A percentile compares a stretch with the other conserved stretches of the same genome.
These are phyloP conservation scores for Pimpla rufipes DNA, from an alignment of 2,888 invertebrate species.

Conservation along the genomic window DNA sequence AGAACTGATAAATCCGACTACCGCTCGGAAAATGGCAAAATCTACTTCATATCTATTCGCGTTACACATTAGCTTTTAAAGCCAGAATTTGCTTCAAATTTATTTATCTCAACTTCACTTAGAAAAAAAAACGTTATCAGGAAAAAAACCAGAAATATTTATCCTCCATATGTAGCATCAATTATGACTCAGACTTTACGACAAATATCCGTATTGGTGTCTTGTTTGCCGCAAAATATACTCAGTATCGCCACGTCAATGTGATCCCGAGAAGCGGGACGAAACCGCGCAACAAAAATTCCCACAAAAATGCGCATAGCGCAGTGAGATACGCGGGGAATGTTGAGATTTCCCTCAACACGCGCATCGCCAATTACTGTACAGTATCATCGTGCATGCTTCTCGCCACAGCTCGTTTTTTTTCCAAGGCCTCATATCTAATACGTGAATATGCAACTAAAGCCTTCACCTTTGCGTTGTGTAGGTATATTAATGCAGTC, in stretches of 20 bases:
- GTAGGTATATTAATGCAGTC: constrained; percentile 10
- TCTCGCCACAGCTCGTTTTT: constrained; percentile 9
- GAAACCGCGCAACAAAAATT: background rate
- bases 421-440: constrained; percentile 38
- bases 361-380: constrained; percentile 28
- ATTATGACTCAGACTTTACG: background rate
- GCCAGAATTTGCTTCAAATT: background rate
- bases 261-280: background rate
- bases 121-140: background rate
- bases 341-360: background rate
- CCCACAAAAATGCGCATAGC: background rate
- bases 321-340: background rate
- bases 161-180: background rate
- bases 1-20: no score
- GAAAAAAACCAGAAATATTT: background rate
- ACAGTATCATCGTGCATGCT: background rate
- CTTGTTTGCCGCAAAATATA: background rate
- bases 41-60: no score
- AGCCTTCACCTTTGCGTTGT: constrained; percentile 50
- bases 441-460: constrained; percentile 37
- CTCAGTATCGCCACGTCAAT: background rate
- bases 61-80: no score
- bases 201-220: background rate
- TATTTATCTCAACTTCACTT: background rate
- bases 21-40: no score